Evolutionary conservation across 2,113 vertebrate species (phyloP), one percentile per base, ranked within the genome.

Genomic region (Pipra filicauda): DNA sequence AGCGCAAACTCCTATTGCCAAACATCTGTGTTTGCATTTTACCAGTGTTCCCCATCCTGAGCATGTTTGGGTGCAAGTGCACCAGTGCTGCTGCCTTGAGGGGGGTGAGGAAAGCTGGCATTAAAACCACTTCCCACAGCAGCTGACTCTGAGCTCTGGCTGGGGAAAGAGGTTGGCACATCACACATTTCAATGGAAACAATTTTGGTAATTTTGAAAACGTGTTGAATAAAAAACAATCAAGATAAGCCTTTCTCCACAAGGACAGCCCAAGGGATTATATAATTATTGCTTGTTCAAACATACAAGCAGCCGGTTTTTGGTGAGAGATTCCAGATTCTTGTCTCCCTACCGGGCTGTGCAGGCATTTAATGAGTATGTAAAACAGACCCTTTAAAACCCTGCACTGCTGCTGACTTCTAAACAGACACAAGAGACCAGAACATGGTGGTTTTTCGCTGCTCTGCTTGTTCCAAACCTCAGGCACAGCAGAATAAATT

Each of bases 1-100:
- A 26, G 22, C 2, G 8, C 31, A 5, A 79, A 59, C 5, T 7
- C 0, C 1, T 33, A 1, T 2, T 70, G 46, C 26, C 67, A 65
- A n/a, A 41, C 28, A 35, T 5, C 49, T 52, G 0, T 27, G 6
- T 41, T 48, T 43, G 31, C 24, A n/a, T 70, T 52, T 41, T 74
- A 35, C 28, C 2, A 1, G 33, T 0, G 0, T 17, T 79, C 9
- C 11, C 67, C 30, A 33, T 21, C 16, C 30, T 2, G 2, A 58
- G 39, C 9, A 2, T 4, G 7, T 35, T 44, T 52, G 49, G 37
- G 7, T 48, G 54, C 46, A 48, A 28, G 17, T 2, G 15, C 33
- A 8, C 12, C 9, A 5, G 35, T 5, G 58, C 20, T 51, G 28
- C 35, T 73, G 6, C 10, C 59, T 15, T 5, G 14, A 74, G 27